Percentiles rank a stretch among this genome's conserved stretches.
These are phyloP conservation scores for Balaeniceps rex DNA, from an alignment of 2,113 vertebrate genomes.

Conservation along the genomic window DNA sequence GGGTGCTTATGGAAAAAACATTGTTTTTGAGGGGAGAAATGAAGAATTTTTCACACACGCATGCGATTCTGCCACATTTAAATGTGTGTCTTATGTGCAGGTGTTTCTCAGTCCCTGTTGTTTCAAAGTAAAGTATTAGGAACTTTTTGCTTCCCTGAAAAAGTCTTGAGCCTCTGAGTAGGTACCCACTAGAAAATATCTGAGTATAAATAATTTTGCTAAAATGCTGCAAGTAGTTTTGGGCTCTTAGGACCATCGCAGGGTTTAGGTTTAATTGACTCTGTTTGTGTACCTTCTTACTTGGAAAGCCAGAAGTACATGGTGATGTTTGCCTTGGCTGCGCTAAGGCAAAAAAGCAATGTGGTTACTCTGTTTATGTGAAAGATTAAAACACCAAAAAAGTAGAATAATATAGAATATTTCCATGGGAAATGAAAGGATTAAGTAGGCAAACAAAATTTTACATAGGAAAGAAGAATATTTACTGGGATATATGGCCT, in stretches of 20 bases:
- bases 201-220: background rate
- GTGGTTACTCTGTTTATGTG: background rate
- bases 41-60: background rate
- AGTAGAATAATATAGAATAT: background rate
- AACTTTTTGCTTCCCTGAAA: background rate
- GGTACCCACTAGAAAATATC: background rate
- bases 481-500: background rate
- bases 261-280: background rate
- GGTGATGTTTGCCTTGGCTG: background rate
- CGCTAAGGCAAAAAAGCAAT: background rate
- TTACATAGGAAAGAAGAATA: background rate
- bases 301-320: background rate
- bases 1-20: background rate
- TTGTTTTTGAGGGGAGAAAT: background rate
- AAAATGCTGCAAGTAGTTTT: background rate
- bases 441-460: background rate
- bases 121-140: background rate
- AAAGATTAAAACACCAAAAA: background rate
- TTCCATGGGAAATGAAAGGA: background rate
- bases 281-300: background rate
- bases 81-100: background rate
- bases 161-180: background rate
- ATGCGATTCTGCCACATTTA: background rate
- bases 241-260: background rate
- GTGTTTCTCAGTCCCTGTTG: background rate